Base-by-base conservation (phyloP, 1,140 invertebrate genomes). In the Hestina assimilis region DNA sequence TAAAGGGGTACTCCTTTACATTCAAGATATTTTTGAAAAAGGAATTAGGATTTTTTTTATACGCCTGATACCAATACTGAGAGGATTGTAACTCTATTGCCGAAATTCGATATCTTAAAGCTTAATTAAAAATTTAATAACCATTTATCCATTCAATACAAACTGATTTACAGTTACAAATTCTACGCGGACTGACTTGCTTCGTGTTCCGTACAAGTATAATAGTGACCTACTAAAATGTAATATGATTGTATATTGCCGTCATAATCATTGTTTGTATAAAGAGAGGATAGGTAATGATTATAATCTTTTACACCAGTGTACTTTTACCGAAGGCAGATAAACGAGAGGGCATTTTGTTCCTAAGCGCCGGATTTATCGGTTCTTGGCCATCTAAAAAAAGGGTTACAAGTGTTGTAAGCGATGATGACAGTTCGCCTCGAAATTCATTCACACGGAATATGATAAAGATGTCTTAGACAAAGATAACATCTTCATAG, bases 271-370 rank as follows among this genome's bases (percentile, higher is more conserved):
- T 35, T 50, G 33, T 52, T 29, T 29, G 24, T 41, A 43, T 21
- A 9, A 24, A 35, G n/a, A 11, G 2, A 9, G 24, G 17, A 19
- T 48, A 15, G 9, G 8, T 24, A 17, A 12, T 12, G 29, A 58
- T 50, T 21, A 7, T 58, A 58, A 51, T 51, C 43, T 43, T 35
- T 50, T 48, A 58, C 40, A 58, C 14, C 20, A 42, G 24, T 35
- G 17, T 45, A 51, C 40, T 48, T 58, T 23, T 26, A 38, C 20
- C 52, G 9, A 48, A 58, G 60, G 33, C 42, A 58, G 60, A 59
- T 59, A 63, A 59, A 55, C 78, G 75, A 73, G 69, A 62, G 69
- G 66, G 79, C 73, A 79, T 78, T 81, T 82, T 84, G 79, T 84
- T 69, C 70, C 64, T 63, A 66, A 63, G 69, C 74, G 71, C 60